Percentiles rank a stretch among this genome's conserved stretches.
These are phyloP conservation scores for Netelia fuscicornis DNA, from an alignment of 2,888 invertebrate species.

Conservation along the genomic window DNA sequence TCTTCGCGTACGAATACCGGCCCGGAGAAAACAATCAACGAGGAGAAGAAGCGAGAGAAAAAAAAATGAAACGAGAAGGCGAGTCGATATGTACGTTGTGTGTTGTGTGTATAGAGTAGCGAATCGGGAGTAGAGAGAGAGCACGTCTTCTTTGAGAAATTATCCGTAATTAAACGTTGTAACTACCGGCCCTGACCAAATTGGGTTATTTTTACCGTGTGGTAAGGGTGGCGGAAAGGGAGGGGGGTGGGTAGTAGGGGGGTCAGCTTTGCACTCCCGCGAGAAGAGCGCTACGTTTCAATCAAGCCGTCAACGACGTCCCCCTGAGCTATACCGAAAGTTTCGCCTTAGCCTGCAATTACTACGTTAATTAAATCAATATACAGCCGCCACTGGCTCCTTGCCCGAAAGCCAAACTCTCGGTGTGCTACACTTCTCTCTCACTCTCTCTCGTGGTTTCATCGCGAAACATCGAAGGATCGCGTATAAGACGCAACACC, in stretches of 20 bases:
- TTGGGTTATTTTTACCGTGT: slow-evolving; percentile 83
- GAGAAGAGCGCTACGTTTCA: slow-evolving; percentile 79
- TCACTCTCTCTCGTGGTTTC: neutral
- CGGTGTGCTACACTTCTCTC: slow-evolving; percentile 21
- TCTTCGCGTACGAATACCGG: neutral
- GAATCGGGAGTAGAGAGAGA: neutral
- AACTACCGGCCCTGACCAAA: slow-evolving; percentile 80
- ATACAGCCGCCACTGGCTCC: slow-evolving; percentile 58
- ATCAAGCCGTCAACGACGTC: slow-evolving; percentile 83
- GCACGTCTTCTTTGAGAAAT: slow-evolving; percentile 73
- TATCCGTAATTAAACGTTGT: slow-evolving; percentile 82
- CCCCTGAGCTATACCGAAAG: slow-evolving; percentile 83
- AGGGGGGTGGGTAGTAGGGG: neutral
- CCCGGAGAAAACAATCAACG: neutral
- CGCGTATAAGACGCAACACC: slow-evolving; percentile 22
- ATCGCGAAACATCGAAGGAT: slow-evolving; percentile 29
- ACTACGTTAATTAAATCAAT: slow-evolving; percentile 83
- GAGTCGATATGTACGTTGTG: slow-evolving; percentile 1
- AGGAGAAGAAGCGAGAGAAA: neutral
- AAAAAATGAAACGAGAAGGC: neutral
- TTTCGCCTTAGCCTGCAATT: slow-evolving; percentile 82
- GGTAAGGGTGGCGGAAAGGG: slow-evolving; percentile 13
- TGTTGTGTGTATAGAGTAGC: neutral
- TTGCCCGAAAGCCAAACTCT: slow-evolving; percentile 30
- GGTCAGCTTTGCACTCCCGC: slow-evolving; percentile 26